Conservation (phyloP, 2,888 invertebrate genomes). For the Rhodophaea formosa region DNA sequence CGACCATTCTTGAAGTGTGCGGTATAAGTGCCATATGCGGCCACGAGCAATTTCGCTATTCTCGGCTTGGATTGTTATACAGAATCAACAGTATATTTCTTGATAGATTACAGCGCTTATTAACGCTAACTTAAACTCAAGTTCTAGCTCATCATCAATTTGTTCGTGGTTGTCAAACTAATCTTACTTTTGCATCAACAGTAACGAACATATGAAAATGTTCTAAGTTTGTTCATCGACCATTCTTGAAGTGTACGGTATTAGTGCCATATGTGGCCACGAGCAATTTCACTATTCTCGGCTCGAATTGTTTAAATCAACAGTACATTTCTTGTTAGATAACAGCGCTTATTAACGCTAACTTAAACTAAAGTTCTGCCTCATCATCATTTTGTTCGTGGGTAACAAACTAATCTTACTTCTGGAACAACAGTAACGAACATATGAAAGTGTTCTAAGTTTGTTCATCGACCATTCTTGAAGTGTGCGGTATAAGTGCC, state of each 20-base stretch:
- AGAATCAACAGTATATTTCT: too few species aligned
- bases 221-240: conserved; percentile 16
- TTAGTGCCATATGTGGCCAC: conserved; percentile 48
- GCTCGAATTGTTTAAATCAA: too few species aligned
- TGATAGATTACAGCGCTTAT: too few species aligned
- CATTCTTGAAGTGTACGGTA: conserved; percentile 28
- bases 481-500: conserved; percentile 41
- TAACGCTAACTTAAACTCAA: too few species aligned
- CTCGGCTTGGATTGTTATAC: too few species aligned
- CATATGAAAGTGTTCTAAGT: conserved; percentile 30
- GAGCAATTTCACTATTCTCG: conserved; percentile 29
- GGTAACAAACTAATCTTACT: conserved; percentile 11
- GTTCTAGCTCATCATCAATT: too few species aligned
- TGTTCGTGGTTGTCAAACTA: background rate
- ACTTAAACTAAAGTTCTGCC: too few species aligned
- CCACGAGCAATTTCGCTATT: conserved; percentile 34
- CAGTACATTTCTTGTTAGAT: too few species aligned
- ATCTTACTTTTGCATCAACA: background rate
- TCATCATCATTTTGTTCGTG: too few species aligned
- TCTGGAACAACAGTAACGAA: background rate
- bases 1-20: conserved; percentile 20
- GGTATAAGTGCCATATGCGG: conserved; percentile 49
- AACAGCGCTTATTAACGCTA: too few species aligned
- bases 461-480: conserved; percentile 26
- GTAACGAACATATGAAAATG: conserved; percentile 16